Evolutionary conservation across 2,113 vertebrate species (phyloP).

Genomic region (Picathartes gymnocephalus): DNA sequence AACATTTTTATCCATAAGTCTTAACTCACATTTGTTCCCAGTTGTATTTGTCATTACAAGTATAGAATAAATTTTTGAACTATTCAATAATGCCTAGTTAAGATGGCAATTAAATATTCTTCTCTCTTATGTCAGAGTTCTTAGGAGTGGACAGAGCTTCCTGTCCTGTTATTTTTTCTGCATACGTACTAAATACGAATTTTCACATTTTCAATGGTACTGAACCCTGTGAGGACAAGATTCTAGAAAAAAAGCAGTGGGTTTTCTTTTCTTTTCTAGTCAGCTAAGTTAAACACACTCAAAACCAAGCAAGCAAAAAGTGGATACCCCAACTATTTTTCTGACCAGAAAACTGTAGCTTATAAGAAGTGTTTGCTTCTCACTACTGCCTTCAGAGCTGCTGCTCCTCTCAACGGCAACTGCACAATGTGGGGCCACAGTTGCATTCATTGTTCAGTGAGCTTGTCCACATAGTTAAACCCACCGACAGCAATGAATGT

Average conservation of each 20-base stretch:
- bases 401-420: neutral
- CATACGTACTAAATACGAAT: neutral
- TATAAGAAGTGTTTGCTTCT: neutral
- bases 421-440: conserved; percentile 92
- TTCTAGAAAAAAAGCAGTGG: neutral
- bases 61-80: neutral
- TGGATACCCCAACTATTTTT: neutral
- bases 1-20: neutral
- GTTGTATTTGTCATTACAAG: neutral
- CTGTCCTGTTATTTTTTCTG: neutral
- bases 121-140: neutral
- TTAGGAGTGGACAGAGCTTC: neutral
- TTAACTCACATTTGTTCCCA: neutral
- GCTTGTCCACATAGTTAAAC: conserved; percentile 95
- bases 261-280: neutral
- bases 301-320: neutral
- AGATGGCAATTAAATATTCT: neutral
- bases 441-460: conserved; percentile 99
- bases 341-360: neutral
- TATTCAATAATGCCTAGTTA: neutral
- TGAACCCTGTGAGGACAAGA: neutral
- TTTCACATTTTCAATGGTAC: neutral
- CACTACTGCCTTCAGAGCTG: neutral
- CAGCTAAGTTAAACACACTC: neutral
- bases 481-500: conserved; percentile 99